phyloP scores from a whole-genome alignment of 2,797 vertebrate genomes.

The Falco naumanni region DNA sequence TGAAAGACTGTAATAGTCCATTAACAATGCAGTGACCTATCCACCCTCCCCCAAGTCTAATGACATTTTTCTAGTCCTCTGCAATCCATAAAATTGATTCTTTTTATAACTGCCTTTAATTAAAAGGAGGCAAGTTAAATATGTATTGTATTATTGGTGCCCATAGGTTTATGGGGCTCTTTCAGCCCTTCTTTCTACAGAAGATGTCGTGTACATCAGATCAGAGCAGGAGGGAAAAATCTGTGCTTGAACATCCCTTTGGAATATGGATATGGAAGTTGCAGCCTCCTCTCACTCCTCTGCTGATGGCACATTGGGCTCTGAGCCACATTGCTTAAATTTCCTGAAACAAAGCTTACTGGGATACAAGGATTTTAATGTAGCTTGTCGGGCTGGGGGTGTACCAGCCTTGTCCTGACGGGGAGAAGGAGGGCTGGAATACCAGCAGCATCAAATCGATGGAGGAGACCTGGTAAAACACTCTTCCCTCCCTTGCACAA shows the following conservation, averaged over 20 bases:
- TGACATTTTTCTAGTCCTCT: constrained; percentile 73
- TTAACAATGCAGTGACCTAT: constrained; percentile 73
- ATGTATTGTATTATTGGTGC: constrained; percentile 67
- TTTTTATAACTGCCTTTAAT: constrained; percentile 73
- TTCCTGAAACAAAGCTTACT: not conserved
- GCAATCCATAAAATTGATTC: constrained; percentile 75
- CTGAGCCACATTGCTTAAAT: not conserved
- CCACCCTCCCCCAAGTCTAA: constrained; percentile 70
- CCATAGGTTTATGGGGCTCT: constrained; percentile 61
- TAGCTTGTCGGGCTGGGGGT: not conserved
- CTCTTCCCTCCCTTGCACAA: not conserved
- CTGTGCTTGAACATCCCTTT: not conserved
- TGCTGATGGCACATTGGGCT: not conserved
- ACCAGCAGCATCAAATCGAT: not conserved
- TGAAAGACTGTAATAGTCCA: constrained; percentile 73
- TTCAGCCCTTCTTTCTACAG: constrained; percentile 24
- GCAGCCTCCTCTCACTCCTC: not conserved
- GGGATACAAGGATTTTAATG: not conserved
- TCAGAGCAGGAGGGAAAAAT: not conserved
- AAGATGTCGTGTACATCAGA: not conserved
- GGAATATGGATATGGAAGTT: not conserved
- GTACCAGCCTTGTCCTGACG: not conserved
- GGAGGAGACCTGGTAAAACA: not conserved
- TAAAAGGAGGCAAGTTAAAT: constrained; percentile 72
- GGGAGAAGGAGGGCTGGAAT: not conserved